Evolutionary conservation across 2,797 vertebrate genomes (phyloP), one percentile per base, ranked within the genome.

Genomic region (Sylvia borin): DNA sequence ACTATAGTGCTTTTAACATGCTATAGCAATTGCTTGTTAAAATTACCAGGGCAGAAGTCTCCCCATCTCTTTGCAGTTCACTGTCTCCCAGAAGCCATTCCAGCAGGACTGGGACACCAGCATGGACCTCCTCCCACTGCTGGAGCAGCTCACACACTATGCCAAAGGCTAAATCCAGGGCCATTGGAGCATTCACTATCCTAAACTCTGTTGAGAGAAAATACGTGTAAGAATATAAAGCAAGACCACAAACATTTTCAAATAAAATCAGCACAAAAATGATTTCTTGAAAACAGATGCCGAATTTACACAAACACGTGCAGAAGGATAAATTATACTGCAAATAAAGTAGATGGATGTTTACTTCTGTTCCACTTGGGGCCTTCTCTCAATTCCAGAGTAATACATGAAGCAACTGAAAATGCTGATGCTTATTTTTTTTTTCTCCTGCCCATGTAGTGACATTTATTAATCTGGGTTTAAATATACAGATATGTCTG

Each of bases 61-160:
- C 97, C 4, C 40, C n/a, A 34, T 57, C 92, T 13, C 51, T 61
- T 16, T 78, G 42, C 24, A 32, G 60, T 24, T 98, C 95, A 0
- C 95, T 92, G 2, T 98, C 98, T 94, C 98, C 98, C 95, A 99
- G 95, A 89, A 99, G 98, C 99, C 99, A 99, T 54, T 98, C 98
- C 26, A 98, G 97, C 75, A 99, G 96, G 68, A 98, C 48, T 1
- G 96, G 95, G 70, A 98, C 74, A 11, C 98, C 98, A 0, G 97
- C 74, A 7, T 20, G 85, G 29, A 97, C 91, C 94, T 98, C 96
- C 14, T 96, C 96, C 99, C 99, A 99, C 43, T 40, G 83, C 96
- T 95, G 97, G 7, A 99, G 98, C 88, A 99, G 97, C 91, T 97
- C 98, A 97, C 99, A 99, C 92, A 99, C 92, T 26, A 98, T 96